Evolutionary conservation across 2,113 vertebrate genomes (phyloP).

Genomic region (Anhinga anhinga): DNA sequence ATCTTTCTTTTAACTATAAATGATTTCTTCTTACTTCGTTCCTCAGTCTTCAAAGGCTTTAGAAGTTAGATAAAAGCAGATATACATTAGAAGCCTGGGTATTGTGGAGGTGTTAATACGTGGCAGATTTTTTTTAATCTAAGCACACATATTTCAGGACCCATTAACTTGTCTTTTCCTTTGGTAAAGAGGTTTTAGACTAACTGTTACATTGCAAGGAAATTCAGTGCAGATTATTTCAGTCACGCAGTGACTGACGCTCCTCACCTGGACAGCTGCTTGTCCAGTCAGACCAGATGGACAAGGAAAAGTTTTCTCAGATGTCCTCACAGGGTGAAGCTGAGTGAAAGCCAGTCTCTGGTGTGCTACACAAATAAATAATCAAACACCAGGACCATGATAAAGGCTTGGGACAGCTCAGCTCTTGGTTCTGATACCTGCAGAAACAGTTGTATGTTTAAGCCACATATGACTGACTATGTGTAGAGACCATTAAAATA

Average conservation of each 20-base stretch:
- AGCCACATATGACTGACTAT: not conserved
- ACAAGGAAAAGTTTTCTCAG: not conserved
- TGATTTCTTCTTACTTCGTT: not conserved
- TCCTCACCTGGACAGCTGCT: not conserved
- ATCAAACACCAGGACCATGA: not conserved
- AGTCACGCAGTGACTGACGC: rapidly evolving
- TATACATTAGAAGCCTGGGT: not conserved
- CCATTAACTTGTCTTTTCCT: not conserved
- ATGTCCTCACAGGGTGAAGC: not conserved
- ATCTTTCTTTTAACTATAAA: not conserved
- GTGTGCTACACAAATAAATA: not conserved
- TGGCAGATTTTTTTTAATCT: not conserved
- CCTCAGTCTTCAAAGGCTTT: not conserved
- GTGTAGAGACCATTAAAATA: not conserved
- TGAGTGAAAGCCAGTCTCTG: not conserved
- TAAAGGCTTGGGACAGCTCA: rapidly evolving
- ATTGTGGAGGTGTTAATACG: not conserved
- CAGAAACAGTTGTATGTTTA: not conserved
- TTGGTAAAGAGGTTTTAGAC: not conserved
- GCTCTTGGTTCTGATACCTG: not conserved
- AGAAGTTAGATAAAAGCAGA: not conserved
- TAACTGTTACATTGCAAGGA: not conserved
- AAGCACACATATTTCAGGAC: not conserved
- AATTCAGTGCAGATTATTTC: not conserved
- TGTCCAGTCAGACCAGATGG: not conserved